Percentiles rank a stretch among this genome's conserved stretches.
Conservation (phyloP, 2,888 invertebrate species). For the Tenthredo mesomela region DNA sequence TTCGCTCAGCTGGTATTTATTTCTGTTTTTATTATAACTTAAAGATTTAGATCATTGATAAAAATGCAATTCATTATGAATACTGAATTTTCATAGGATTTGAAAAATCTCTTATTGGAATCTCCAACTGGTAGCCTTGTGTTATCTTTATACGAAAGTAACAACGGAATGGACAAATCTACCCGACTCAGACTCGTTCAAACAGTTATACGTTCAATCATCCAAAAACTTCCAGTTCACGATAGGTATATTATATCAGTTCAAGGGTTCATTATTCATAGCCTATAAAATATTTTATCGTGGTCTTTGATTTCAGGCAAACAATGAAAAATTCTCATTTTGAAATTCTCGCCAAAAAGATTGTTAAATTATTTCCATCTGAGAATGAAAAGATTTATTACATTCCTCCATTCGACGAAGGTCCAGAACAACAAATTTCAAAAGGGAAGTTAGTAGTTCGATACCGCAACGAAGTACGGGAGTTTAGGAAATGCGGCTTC, state of each 20-base stretch:
- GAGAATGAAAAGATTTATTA: not conserved
- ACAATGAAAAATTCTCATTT: not conserved
- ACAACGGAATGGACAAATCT: not conserved
- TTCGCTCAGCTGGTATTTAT: not conserved
- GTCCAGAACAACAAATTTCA: slow-evolving; percentile 1
- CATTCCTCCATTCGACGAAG: not conserved
- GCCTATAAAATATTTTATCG: not conserved
- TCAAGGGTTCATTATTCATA: not conserved
- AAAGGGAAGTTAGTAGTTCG: slow-evolving; percentile 11
- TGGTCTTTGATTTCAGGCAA: not conserved
- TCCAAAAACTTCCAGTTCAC: not conserved
- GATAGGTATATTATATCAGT: not conserved
- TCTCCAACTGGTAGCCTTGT: not conserved
- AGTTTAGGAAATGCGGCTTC: not conserved
- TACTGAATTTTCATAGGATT: not conserved
- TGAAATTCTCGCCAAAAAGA: not conserved
- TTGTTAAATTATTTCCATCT: not conserved
- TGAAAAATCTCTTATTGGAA: not conserved
- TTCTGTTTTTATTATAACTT: not conserved
- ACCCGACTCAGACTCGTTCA: not conserved
- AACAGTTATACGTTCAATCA: not conserved
- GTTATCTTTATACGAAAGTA: not conserved
- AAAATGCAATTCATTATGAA: not conserved
- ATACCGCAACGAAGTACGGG: not conserved
- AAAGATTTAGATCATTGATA: not conserved